Conservation (phyloP, 2,888 invertebrate genomes). For the Agelastica alni region DNA sequence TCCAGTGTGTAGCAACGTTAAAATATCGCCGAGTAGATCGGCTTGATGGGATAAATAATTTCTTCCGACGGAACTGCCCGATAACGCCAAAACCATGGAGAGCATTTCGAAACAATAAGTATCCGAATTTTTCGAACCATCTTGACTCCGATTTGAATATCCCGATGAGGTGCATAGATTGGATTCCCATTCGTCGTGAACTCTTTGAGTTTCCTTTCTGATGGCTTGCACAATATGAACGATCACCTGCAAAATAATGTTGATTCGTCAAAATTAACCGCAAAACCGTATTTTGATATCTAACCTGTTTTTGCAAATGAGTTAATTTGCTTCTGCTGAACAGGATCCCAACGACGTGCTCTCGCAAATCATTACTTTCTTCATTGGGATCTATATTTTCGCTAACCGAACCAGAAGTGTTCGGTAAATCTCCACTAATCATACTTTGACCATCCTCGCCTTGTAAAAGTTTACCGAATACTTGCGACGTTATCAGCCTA, state of each 20-base stretch:
- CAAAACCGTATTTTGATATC: neutral
- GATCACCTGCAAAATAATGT: constrained; percentile 66
- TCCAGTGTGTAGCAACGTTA: constrained; percentile 88
- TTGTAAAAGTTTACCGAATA: constrained; percentile 83
- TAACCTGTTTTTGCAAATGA: constrained; percentile 88
- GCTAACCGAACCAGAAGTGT: constrained; percentile 46
- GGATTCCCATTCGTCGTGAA: constrained; percentile 91
- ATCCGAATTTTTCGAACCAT: constrained; percentile 66
- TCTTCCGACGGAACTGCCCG: constrained; percentile 89
- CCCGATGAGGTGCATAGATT: constrained; percentile 60
- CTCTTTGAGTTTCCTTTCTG: constrained; percentile 81
- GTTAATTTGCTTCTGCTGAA: constrained; percentile 93
- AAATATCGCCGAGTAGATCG: constrained; percentile 79
- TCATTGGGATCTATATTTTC: constrained; percentile 57
- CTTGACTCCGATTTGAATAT: constrained; percentile 52
- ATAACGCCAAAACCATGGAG: constrained; percentile 90
- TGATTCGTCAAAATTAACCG: neutral
- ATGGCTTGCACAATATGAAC: constrained; percentile 90
- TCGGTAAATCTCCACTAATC: constrained; percentile 35
- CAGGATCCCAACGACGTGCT: constrained; percentile 95
- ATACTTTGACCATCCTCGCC: constrained; percentile 61
- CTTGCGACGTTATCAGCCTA: constrained; percentile 87
- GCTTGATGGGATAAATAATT: constrained; percentile 89
- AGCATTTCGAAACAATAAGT: constrained; percentile 99
- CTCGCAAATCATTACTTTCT: constrained; percentile 68